Conservation (phyloP, 2,113 vertebrate species). For the Perca flavescens region DNA sequence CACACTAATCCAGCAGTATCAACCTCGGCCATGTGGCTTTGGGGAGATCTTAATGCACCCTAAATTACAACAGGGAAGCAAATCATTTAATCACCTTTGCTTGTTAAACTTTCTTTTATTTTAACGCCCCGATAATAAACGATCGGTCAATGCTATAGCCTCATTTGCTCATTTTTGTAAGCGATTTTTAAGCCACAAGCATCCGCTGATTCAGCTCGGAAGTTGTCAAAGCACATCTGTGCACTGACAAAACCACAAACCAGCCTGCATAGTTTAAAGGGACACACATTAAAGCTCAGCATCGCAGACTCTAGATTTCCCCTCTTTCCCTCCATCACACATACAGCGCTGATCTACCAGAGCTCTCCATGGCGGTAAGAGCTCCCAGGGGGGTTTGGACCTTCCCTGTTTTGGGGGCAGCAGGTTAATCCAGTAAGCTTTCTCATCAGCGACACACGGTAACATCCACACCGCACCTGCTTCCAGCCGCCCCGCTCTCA, state of each 20-base stretch:
- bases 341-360: slow-evolving; percentile 11
- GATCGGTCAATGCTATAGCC: neutral
- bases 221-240: neutral
- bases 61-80: neutral
- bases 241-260: neutral
- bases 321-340: slow-evolving; percentile 9
- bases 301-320: neutral
- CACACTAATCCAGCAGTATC: neutral
- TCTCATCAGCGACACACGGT: slow-evolving; percentile 19
- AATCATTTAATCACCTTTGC: neutral
- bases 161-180: neutral
- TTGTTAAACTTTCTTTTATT: neutral
- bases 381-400: slow-evolving; percentile 1
- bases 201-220: neutral
- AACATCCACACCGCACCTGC: slow-evolving; percentile 41
- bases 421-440: slow-evolving; percentile 41
- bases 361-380: neutral
- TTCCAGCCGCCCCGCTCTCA: neutral
- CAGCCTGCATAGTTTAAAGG: neutral
- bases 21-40: neutral
- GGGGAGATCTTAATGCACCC: neutral
- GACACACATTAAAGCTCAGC: neutral
- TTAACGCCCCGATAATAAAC: neutral
- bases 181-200: neutral
- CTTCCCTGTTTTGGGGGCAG: slow-evolving; percentile 17